Conservation (phyloP, 2,888 invertebrate genomes). For the Aporophyla lueneburgensis region DNA sequence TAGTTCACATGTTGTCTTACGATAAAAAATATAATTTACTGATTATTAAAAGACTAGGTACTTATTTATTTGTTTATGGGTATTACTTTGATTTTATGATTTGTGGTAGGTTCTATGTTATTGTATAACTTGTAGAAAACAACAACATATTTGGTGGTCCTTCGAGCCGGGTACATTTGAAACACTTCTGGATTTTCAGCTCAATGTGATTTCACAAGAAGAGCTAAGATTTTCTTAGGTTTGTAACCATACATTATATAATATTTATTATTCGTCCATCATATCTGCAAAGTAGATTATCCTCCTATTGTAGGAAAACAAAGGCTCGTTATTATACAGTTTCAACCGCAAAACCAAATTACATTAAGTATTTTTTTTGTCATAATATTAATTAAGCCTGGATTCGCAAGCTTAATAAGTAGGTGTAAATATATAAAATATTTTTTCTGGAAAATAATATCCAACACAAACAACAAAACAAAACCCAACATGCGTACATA, state of each 20-base stretch:
- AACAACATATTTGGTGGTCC: not conserved
- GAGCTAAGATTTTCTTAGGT: not conserved
- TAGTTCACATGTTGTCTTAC: not conserved
- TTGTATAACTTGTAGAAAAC: not conserved
- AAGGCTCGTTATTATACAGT: not conserved
- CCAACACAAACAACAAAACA: not conserved
- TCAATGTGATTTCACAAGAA: not conserved
- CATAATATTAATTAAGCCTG: not conserved
- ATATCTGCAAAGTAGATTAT: not conserved
- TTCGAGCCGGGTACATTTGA: constrained; percentile 19
- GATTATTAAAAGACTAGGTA: not conserved
- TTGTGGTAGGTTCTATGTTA: not conserved
- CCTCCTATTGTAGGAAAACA: not conserved
- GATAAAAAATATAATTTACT: not conserved
- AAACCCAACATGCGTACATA: not conserved
- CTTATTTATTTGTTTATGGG: not conserved
- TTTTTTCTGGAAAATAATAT: not conserved
- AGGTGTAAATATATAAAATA: not conserved
- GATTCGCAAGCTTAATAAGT: constrained; percentile 1
- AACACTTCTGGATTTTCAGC: not conserved
- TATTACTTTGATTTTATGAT: too few relatives aligned
- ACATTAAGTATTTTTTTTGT: not conserved
- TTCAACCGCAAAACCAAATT: not conserved
- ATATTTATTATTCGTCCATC: not conserved
- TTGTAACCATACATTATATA: not conserved